Evolutionary conservation across 2,888 invertebrate genomes (phyloP), one percentile per base, ranked within the genome.

Genomic region (Drosophila mettleri): DNA sequence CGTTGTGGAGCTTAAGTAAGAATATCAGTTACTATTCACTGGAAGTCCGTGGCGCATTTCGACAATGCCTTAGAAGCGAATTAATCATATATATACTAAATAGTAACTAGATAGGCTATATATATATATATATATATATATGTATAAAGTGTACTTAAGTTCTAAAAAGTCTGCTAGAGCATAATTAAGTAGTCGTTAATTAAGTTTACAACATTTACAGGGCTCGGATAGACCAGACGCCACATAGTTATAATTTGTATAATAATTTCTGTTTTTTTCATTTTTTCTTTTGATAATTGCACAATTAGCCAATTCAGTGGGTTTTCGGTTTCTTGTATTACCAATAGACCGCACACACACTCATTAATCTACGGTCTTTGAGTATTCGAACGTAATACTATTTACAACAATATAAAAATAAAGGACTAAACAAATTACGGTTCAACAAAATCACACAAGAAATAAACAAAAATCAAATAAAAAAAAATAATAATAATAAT

Each of bases 41-140:
- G 90, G 90, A 90, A 90, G 91, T 91, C 89, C 89, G 71, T 89
- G 86, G 85, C 80, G 88, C 74, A 80, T 87, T 81, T 80, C 78
- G 86, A 54, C 12, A 65, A 48, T 78, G 69, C 52, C 46, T 55
- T 76, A 79, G 34, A 16, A 34, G 12, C 14, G 34, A 75, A 3
- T 58, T 31, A 16, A 43, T 53, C n/a, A 22, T 41, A 34, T 16
- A 16, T 41, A 29, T n/a, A 31, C 43, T 45, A 16, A 14, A 24
- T 16, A 27, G 27, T 53, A 58, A 16, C 55, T 55, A 45, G 14
- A 45, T 9, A n/a, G n/a, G n/a, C n/a, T n/a, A n/a, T n/a, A n/a
- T n/a, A n/a, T 10, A 14, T 27, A 29, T 33, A 48, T 61, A 33
- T 52, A 34, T 33, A 49, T 29, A 27, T 36, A 24, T 16, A 9